A percentile compares a stretch with the other conserved stretches of the same genome.
Evolutionary conservation across 2,888 invertebrate species (phyloP).

Genomic region (Eupsilia transversa): DNA sequence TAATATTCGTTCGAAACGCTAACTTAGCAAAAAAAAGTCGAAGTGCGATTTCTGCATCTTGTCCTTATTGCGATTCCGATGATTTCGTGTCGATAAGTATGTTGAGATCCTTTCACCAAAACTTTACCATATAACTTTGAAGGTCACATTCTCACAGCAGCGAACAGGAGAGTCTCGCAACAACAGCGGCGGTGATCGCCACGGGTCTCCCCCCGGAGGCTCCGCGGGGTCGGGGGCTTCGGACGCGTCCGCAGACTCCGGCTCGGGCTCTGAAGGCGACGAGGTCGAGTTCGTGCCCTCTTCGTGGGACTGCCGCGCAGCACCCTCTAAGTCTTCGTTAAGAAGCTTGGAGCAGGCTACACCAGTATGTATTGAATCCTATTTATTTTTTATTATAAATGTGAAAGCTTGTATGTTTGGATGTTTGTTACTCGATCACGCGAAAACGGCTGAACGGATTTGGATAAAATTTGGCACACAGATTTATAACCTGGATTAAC

Average conservation of each 20-base stretch:
- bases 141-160: constrained; percentile 67
- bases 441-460: too few species aligned
- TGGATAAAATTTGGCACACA: too few species aligned
- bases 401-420: too few species aligned
- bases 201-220: constrained; percentile 49
- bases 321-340: constrained; percentile 94
- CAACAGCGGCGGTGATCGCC: constrained; percentile 69
- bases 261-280: constrained; percentile 90
- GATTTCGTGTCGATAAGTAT: constrained; percentile 18
- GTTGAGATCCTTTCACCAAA: neutral
- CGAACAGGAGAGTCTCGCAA: constrained; percentile 70
- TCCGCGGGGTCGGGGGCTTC: constrained; percentile 72
- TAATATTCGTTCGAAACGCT: neutral
- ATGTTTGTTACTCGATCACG: too few species aligned
- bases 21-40: neutral
- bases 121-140: constrained; percentile 1
- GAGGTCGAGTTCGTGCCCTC: constrained; percentile 95
- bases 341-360: constrained; percentile 81
- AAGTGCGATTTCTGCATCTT: neutral
- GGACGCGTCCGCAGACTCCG: constrained; percentile 75
- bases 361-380: constrained; percentile 70
- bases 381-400: too few species aligned
- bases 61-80: neutral
- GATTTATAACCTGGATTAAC: too few species aligned
- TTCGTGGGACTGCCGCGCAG: constrained; percentile 95